Evolutionary conservation across 2,888 invertebrate species (phyloP).

Genomic region (Vanessa cardui): DNA sequence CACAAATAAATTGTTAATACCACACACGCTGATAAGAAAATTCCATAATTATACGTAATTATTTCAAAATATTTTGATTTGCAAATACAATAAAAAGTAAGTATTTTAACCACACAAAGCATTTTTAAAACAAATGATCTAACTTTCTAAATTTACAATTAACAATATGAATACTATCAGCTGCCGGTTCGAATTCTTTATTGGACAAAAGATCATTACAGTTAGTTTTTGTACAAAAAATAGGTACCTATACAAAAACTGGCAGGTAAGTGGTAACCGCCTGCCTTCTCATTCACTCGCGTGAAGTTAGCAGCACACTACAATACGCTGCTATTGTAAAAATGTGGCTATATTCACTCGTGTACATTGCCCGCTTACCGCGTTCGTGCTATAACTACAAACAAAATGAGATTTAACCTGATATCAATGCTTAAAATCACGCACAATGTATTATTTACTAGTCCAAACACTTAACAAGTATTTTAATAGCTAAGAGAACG

Average conservation of each 20-base stretch:
- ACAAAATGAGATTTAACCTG: slow-evolving; percentile 64
- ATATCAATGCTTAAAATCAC: slow-evolving; percentile 65
- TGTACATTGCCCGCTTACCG: slow-evolving; percentile 16
- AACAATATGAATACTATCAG: slow-evolving; percentile 15
- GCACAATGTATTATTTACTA: slow-evolving; percentile 61
- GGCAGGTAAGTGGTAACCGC: slow-evolving; percentile 28
- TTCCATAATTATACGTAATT: not conserved
- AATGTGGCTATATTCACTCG: slow-evolving; percentile 30
- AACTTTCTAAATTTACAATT: slow-evolving; percentile 29
- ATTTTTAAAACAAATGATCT: slow-evolving; percentile 5
- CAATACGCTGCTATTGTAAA: slow-evolving; percentile 26
- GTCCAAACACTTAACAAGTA: slow-evolving; percentile 59
- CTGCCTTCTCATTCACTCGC: slow-evolving; percentile 28
- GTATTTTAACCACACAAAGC: no score
- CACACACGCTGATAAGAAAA: slow-evolving; percentile 3
- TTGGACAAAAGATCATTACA: slow-evolving; percentile 27
- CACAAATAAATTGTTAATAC: slow-evolving; percentile 12
- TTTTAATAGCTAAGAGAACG: slow-evolving; percentile 55
- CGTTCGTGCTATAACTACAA: slow-evolving; percentile 70
- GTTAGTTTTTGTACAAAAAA: slow-evolving; percentile 30
- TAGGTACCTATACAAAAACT: slow-evolving; percentile 25
- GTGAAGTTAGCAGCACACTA: slow-evolving; percentile 55
- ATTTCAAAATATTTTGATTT: no score
- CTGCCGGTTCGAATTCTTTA: slow-evolving; percentile 10
- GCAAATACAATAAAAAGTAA: no score